phyloP scores from a whole-genome alignment of 1,140 invertebrate genomes.

The Drosophila mojavensis region DNA sequence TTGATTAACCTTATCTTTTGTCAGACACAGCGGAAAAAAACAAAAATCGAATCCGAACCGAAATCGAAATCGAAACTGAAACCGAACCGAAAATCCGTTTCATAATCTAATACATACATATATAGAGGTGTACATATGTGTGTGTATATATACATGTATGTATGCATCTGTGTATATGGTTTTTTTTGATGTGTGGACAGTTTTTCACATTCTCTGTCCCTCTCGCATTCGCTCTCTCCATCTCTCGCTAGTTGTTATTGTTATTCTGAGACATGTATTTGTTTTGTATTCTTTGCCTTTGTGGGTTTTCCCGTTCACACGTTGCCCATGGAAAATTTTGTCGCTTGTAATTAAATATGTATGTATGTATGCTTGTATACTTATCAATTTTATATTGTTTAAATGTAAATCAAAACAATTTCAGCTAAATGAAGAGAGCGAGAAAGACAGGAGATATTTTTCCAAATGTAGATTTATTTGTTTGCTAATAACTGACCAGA shows the following conservation, averaged over 20 bases:
- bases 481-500: no score
- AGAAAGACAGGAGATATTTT: neutral
- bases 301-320: constrained; percentile 62
- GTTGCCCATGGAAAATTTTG: constrained; percentile 62
- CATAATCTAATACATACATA: constrained; percentile 49
- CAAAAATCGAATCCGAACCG: constrained; percentile 30
- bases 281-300: constrained; percentile 18
- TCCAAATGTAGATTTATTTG: no score
- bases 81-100: constrained; percentile 53
- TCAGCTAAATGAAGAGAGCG: constrained; percentile 6
- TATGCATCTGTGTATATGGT: constrained; percentile 21
- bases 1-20: constrained; percentile 37
- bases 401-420: constrained; percentile 66
- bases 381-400: constrained; percentile 67
- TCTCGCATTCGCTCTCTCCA: neutral
- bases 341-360: constrained; percentile 52
- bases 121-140: no score
- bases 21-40: constrained; percentile 2
- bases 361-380: constrained; percentile 26
- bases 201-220: neutral
- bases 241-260: neutral
- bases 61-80: constrained; percentile 37
- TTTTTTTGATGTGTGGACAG: constrained; percentile 56
- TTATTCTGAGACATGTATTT: constrained; percentile 15
- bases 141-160: no score